Evolutionary conservation across 2,797 vertebrate species (phyloP), one percentile per base, ranked within the genome.

Genomic region (Eupleurogrammus muticus): DNA sequence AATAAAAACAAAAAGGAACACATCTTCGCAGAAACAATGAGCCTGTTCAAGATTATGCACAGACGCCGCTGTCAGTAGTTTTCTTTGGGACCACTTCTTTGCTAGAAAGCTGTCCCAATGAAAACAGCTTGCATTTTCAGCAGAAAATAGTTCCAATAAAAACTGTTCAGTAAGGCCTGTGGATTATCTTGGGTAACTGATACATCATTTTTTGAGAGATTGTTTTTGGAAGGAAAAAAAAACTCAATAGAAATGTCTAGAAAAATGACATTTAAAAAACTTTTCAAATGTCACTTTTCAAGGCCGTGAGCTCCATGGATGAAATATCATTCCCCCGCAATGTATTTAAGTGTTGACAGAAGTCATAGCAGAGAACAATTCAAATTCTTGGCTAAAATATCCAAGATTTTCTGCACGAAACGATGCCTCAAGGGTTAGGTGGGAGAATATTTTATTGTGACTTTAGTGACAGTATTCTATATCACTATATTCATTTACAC

Each of bases 141-240:
- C 19, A 52, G 17, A 63, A 20, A 50, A 21, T 7, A 19, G 14
- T 17, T 40, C 60, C 71, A 70, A 66, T 24, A 12, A 76, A 75
- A 75, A 70, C 74, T 62, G 40, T 58, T 65, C 47, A 21, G 54
- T 47, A 6, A 34, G 63, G 32, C 47, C 71, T 81, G 78, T 1
- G 10, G 64, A 72, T 72, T 64, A 55, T 72, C 12, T 51, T 42
- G 35, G 58, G 44, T 66, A 73, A 76, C 48, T 16, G 73, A 66
- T 64, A 44, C 16, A 20, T 65, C 17, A 57, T 66, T 69, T 66
- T 9, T 73, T 51, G 51, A 35, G 17, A 57, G 20, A 64, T 70
- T n/a, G n/a, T n/a, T n/a, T n/a, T n/a, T n/a, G n/a, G n/a, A n/a
- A n/a, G n/a, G n/a, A n/a, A n/a, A n/a, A n/a, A n/a, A n/a, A n/a